These are phyloP conservation scores for Geotrypetes seraphini DNA, from an alignment of 2,797 vertebrate genomes.

Conservation along the genomic window DNA sequence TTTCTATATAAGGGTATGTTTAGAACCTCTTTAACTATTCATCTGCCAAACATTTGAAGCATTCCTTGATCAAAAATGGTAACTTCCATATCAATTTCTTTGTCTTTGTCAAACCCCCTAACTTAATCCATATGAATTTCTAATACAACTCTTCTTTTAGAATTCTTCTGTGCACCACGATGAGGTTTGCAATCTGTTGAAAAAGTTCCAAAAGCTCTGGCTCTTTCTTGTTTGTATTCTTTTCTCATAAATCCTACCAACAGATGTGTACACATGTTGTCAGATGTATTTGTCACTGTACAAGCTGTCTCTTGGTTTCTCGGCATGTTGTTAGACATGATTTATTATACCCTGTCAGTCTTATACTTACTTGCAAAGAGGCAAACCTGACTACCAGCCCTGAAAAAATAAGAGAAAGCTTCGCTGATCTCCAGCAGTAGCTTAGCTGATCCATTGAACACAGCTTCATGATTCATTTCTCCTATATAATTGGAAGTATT, in stretches of 20 bases:
- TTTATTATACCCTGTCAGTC: constrained; percentile 52
- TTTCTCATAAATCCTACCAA: constrained; percentile 43
- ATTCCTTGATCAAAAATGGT: constrained; percentile 36
- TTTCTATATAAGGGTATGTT: too few species aligned
- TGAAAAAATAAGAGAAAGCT: constrained; percentile 33
- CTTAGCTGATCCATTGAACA: constrained; percentile 8
- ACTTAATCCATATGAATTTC: constrained; percentile 27
- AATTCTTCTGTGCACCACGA: constrained; percentile 13
- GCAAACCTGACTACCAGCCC: constrained; percentile 34
- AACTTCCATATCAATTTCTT: constrained; percentile 26
- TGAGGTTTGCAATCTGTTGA: constrained; percentile 14
- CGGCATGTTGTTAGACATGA: constrained; percentile 48
- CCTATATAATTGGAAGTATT: not conserved
- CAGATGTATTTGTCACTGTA: constrained; percentile 51
- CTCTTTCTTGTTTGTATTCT: constrained; percentile 35
- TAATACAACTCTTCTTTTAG: constrained; percentile 23
- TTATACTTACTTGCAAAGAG: constrained; percentile 35
- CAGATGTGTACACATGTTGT: constrained; percentile 47
- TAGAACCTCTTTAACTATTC: constrained; percentile 35
- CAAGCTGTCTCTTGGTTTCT: constrained; percentile 44
- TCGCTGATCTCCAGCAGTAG: constrained; percentile 18
- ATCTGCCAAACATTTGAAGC: constrained; percentile 33
- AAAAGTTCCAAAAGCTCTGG: constrained; percentile 7
- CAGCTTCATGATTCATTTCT: constrained; percentile 21
- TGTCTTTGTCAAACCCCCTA: too few species aligned